Conservation (phyloP, 2,888 invertebrate genomes). For the Anaspis maculata region DNA sequence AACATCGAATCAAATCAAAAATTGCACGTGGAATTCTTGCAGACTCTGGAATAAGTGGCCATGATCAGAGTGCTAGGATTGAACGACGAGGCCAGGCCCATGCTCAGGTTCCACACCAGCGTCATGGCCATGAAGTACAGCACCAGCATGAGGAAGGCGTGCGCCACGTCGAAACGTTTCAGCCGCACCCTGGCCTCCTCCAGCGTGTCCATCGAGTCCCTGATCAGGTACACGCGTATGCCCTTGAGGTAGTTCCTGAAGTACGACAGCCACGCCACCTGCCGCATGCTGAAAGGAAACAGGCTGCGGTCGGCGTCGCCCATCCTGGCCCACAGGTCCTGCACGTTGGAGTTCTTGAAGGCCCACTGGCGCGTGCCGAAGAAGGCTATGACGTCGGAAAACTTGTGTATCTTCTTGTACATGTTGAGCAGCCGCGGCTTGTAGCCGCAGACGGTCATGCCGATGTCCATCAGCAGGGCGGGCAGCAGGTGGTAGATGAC, state of each 20-base stretch:
- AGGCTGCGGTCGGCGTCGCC: conserved; percentile 45
- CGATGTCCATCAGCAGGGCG: conserved; percentile 51
- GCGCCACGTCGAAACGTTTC: conserved; percentile 4
- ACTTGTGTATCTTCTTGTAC: conserved; percentile 73
- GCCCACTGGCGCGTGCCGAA: conserved; percentile 68
- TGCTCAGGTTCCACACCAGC: conserved; percentile 2
- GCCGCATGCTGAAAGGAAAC: conserved; percentile 66
- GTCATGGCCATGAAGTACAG: conserved; percentile 1
- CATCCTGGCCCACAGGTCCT: conserved; percentile 50
- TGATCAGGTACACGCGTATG: conserved; percentile 65
- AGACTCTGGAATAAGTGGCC: background rate
- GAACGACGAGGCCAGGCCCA: background rate
- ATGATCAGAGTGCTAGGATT: background rate
- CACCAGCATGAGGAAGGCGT: conserved; percentile 1
- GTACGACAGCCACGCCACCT: conserved; percentile 65
- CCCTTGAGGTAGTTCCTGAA: conserved; percentile 64
- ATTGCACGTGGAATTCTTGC: background rate
- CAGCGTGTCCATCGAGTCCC: conserved; percentile 64
- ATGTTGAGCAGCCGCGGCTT: conserved; percentile 59
- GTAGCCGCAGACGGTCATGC: conserved; percentile 40
- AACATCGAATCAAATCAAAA: conserved; percentile 1
- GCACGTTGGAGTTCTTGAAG: conserved; percentile 58
- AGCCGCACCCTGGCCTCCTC: conserved; percentile 15
- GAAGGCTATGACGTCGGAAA: conserved; percentile 61
- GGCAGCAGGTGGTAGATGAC: conserved; percentile 55